These are phyloP conservation scores for Oscheius myriophilus DNA, from an alignment of 2,888 invertebrate species.

Conservation along the genomic window DNA sequence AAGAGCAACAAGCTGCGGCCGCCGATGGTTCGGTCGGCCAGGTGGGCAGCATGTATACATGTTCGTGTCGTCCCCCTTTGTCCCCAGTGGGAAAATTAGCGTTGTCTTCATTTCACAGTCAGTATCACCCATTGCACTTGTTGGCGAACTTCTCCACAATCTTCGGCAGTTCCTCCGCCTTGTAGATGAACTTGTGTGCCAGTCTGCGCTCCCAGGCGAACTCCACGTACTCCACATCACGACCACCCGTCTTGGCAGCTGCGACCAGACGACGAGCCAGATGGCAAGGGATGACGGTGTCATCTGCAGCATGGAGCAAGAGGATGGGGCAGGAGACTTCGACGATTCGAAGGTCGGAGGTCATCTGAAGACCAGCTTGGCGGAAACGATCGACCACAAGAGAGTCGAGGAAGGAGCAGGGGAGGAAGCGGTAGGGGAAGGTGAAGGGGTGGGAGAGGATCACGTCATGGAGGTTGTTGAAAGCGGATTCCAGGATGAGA, in stretches of 20 bases:
- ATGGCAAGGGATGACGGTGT: slow-evolving; percentile 83
- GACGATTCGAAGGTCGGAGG: slow-evolving; percentile 34
- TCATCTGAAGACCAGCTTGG: slow-evolving; percentile 5
- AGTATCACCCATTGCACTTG: not conserved
- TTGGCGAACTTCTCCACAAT: slow-evolving; percentile 25
- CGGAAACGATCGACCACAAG: slow-evolving; percentile 12
- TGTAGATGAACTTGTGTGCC: slow-evolving; percentile 87
- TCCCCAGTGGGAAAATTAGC: not conserved
- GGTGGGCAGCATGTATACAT: slow-evolving; percentile 41
- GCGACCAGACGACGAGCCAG: slow-evolving; percentile 81
- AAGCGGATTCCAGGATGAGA: slow-evolving; percentile 89
- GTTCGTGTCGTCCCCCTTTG: slow-evolving; percentile 25
- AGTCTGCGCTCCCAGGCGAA: slow-evolving; percentile 79
- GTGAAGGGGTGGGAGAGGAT: slow-evolving; percentile 82
- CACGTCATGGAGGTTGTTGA: slow-evolving; percentile 89
- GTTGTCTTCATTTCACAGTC: not conserved
- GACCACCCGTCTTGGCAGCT: slow-evolving; percentile 22
- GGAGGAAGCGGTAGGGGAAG: slow-evolving; percentile 82
- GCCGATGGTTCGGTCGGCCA: slow-evolving; percentile 57
- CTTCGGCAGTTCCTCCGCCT: slow-evolving; percentile 79
- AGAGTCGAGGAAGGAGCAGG: slow-evolving; percentile 79
- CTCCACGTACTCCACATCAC: slow-evolving; percentile 76
- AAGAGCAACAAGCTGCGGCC: slow-evolving; percentile 84
- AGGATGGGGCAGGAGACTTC: slow-evolving; percentile 80
- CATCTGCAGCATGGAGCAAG: slow-evolving; percentile 91